Base-by-base conservation (phyloP, 2,797 vertebrate genomes). In the Mionectes olivaceus region DNA sequence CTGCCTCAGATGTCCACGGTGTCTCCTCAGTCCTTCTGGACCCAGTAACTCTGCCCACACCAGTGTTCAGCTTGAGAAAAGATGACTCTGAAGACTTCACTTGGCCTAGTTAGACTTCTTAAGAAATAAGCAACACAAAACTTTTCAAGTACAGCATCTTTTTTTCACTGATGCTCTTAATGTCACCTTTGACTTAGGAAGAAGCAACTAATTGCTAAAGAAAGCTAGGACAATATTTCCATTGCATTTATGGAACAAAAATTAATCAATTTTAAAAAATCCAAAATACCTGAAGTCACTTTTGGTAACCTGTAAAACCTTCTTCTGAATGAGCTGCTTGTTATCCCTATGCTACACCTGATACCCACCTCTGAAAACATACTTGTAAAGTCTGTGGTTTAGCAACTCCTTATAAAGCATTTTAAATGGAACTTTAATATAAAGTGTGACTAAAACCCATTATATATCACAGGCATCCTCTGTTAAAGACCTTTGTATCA, bases 371-470 rank as follows among this genome's bases (percentile, higher is more conserved):
- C 73, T 89, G 74, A 80, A 95, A 96, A 91, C 52, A 67, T 12
- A 76, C 65, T 80, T 69, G 56, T 77, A 21, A 93, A 91, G 57
- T 69, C 67, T 61, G 82, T 68, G 55, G 47, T 79, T 94, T 84
- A 71, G 69, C 73, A 91, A 84, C 37, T 88, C 83, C 86, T 75
- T 83, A 67, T 35, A 83, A 85, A 93, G 67, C 12, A 78, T 74
- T 92, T 93, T 2, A 83, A 94, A 93, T 76, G 55, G 69, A 95
- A 83, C 84, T 89, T 92, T 77, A 89, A 93, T 85, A 93, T 83
- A 94, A 96, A 94, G 93, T 37, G 55, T 69, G 80, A 92, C 90
- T 79, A 77, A 94, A 93, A 90, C 28, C 47, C 85, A 49, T 46
- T 76, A 76, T 27, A 43, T 46, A 46, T 82, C 65, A 86, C 43